A percentile compares a stretch with the other conserved stretches of the same genome.
Evolutionary conservation across 2,797 vertebrate genomes (phyloP).

Genomic region (Percopsis omiscomaycus): DNA sequence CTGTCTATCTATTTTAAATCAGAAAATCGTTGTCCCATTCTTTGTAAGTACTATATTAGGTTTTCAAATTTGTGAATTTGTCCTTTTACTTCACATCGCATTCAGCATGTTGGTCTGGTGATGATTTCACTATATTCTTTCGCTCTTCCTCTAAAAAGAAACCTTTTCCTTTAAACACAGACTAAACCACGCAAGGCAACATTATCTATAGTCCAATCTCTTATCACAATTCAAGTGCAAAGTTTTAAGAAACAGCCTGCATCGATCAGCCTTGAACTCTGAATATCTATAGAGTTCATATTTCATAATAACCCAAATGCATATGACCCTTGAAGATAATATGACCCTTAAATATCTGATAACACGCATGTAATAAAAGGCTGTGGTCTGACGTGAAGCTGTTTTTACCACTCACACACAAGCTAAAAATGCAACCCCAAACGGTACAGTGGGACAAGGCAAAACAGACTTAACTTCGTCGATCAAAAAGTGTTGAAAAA

Average conservation of each 20-base stretch:
- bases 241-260: background rate
- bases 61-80: too few species aligned
- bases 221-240: background rate
- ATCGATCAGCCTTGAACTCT: background rate
- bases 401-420: background rate
- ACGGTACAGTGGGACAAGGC: conserved; percentile 13
- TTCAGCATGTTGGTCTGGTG: too few species aligned
- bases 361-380: background rate
- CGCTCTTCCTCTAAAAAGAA: background rate
- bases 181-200: background rate
- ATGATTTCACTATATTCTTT: too few species aligned
- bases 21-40: too few species aligned
- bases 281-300: background rate
- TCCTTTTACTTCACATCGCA: too few species aligned
- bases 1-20: too few species aligned
- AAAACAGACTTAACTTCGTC: conserved; percentile 39
- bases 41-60: too few species aligned
- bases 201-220: background rate
- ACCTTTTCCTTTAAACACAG: background rate
- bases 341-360: background rate
- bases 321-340: background rate
- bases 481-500: background rate
- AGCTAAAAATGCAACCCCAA: background rate
- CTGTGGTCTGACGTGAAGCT: background rate
- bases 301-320: background rate